Conservation (phyloP, 1,140 invertebrate species). For the Mylabris phalerata region DNA sequence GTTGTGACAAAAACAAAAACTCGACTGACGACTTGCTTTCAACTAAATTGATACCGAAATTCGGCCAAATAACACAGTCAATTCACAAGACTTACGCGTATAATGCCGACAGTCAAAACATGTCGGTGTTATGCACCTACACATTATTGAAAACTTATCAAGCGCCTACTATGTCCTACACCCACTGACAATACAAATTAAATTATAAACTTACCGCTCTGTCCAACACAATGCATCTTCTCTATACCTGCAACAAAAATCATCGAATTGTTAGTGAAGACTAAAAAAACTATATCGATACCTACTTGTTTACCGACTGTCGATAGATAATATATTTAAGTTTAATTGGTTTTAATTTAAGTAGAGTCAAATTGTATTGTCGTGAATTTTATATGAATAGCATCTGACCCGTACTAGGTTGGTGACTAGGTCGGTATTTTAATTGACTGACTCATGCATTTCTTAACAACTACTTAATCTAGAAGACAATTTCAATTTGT, state of each 20-base stretch:
- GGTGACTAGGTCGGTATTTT: neutral
- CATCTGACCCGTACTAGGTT: neutral
- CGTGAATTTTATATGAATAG: neutral
- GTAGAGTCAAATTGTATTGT: neutral
- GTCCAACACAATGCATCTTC: conserved; percentile 36
- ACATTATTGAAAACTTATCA: conserved; percentile 20
- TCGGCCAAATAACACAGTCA: conserved; percentile 4
- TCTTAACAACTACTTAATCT: neutral
- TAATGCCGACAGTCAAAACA: conserved; percentile 3
- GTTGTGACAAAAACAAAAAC: conserved; percentile 29
- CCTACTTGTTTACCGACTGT: neutral
- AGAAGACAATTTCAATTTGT: neutral
- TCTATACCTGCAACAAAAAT: conserved; percentile 33
- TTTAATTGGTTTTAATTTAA: no score
- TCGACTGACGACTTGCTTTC: conserved; percentile 13
- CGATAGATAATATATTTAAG: neutral
- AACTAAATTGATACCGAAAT: conserved; percentile 13
- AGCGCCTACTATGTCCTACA: conserved; percentile 22
- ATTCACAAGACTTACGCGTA: no score
- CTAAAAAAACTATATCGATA: neutral
- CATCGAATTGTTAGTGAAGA: no score
- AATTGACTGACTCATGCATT: neutral
- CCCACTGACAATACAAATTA: conserved; percentile 21
- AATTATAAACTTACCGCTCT: conserved; percentile 31
- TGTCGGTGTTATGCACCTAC: conserved; percentile 12